Evolutionary conservation across 2,113 vertebrate species (phyloP), one percentile per base, ranked within the genome.

Genomic region (Mirounga angustirostris): DNA sequence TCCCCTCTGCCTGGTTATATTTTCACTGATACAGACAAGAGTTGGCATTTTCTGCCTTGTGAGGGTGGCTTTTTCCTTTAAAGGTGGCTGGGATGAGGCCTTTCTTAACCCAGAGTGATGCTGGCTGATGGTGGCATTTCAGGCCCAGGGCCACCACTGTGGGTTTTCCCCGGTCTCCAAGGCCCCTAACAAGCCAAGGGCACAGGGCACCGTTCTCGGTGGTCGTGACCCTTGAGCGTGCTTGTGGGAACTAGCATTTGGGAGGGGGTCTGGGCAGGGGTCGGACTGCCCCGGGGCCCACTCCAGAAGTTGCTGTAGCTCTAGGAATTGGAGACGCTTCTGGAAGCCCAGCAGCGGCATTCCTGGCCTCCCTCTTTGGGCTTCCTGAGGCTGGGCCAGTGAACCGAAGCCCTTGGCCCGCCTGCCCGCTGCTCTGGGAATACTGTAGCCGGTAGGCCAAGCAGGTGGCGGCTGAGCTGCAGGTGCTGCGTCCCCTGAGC

Each of bases 401-500:
- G 81, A 88, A 71, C 82, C 1, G 86, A 87, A 87, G 54, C 74
- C 71, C 14, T n/a, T 5, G 26, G 83, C 11, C 81, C 30, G 50
- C 40, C 95, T 33, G 93, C 58, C 87, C 0, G 1, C 73, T 76
- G 69, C 76, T 87, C 74, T 26, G 46, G 82, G 73, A 56, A 24
- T 65, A 26, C 18, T 69, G 81, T 30, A 30, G 59, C 40, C 5
- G 0, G 79, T 56, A 2, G 33, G 56, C 74, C 56, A 22, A 46
- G 69, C 69, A 56, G 78, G 96, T 19, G 46, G 92, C 12, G 7
- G 91, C 56, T 92, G 12, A 78, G 63, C 95, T 92, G 82, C 89
- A 98, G 97, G 95, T 90, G 82, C 52, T 22, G 19, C 80, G 83
- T 95, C 92, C 97, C 96, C 95, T 92, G 94, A 95, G 81, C 87